Evolutionary conservation across 1,140 invertebrate species (phyloP).

Genomic region (Drosophila hydei): DNA sequence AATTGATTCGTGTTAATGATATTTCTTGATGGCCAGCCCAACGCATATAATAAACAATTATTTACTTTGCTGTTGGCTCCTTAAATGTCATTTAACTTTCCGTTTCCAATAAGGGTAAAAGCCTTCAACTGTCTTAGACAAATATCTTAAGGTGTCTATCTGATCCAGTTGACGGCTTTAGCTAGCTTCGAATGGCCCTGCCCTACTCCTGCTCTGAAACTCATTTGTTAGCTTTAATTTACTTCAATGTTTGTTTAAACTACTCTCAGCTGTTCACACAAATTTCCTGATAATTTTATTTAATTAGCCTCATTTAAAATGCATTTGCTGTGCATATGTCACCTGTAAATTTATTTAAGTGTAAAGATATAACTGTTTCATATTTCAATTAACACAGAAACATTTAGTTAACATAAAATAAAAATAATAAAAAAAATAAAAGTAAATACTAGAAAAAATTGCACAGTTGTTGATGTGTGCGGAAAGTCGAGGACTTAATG

Average conservation of each 20-base stretch:
- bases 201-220: not conserved
- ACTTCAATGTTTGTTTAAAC: not conserved
- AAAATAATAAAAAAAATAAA: not conserved
- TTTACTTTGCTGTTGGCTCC: not conserved
- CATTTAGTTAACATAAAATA: not conserved
- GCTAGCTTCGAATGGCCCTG: not conserved
- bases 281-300: conserved; percentile 7
- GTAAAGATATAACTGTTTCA: conserved; percentile 11
- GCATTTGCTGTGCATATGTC: conserved; percentile 14
- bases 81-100: not conserved
- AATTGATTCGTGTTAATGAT: conserved; percentile 1
- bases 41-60: not conserved
- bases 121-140: not conserved
- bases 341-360: conserved; percentile 9
- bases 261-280: not conserved
- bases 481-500: not conserved
- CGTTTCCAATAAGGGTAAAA: not conserved
- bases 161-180: not conserved
- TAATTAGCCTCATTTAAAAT: not conserved
- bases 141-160: not conserved
- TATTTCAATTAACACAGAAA: conserved; percentile 10
- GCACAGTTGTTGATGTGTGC: too few species aligned
- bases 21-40: not conserved
- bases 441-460: not conserved
- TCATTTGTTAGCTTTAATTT: not conserved